Evolutionary conservation across 1,140 invertebrate genomes (phyloP), one percentile per base, ranked within the genome.

Genomic region (Drosophila kepulauana): DNA sequence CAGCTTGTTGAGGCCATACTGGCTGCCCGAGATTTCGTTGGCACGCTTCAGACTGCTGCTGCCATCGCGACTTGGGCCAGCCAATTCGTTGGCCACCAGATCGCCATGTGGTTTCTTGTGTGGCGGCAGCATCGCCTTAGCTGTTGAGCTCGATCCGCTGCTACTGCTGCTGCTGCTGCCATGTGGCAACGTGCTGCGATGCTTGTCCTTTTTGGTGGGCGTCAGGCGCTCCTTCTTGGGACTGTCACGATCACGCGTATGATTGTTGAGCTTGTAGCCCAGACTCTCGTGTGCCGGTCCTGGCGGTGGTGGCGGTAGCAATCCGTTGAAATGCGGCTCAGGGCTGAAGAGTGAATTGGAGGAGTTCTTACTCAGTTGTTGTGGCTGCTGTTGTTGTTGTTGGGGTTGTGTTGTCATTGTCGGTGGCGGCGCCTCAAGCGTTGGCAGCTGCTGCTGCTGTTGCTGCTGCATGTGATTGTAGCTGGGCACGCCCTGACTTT

Each of bases 271-370:
- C 46, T 89, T 89, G 49, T 77, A 89, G 51, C 64, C 46, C 20
- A 78, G 25, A 20, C 71, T 68, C 6, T 89, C 85, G 15, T 88
- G 80, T 2, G 66, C 77, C 6, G 65, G 70, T 3, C 67, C 73
- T 2, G 76, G 71, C 1, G 84, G 73, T 7, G 81, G 81, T 3
- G 81, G 74, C 10, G 73, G 80, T 25, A 89, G 41, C 11, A 90
- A 20, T 3, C 85, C 85, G 35, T 89, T 89, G 20, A 74, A 89
- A 28, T 89, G 90, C 48, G 80, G 46, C 10, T 90, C 91, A 7
- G 91, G 91, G 64, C 91, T 92, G 38, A 92, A 92, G 35, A 92
- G 67, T 0, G 91, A 92, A 13, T 77, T 75, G 52, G 35, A 38
- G 35, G 35, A 38, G 35, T 89, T 81, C 54, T 88, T 79, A 43